Conservation (phyloP, 2,888 invertebrate genomes). For the Amphipyra tragopoginis region DNA sequence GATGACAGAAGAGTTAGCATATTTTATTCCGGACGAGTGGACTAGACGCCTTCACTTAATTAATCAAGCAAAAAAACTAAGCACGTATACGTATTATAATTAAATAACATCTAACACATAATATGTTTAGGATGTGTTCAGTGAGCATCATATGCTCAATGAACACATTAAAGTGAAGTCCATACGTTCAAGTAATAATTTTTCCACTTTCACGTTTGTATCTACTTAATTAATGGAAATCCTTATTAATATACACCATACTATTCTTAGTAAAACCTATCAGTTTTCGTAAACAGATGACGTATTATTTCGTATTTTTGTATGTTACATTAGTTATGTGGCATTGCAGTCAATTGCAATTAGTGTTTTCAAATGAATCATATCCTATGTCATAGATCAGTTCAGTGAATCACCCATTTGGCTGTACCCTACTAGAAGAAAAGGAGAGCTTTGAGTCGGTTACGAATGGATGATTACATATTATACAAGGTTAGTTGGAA, state of each 20-base stretch:
- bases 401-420: conserved; percentile 11
- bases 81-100: neutral
- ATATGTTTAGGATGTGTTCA: conserved; percentile 23
- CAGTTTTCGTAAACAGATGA: conserved; percentile 2
- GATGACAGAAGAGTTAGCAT: too few relatives aligned
- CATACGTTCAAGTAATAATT: conserved; percentile 12
- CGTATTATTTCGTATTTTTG: neutral
- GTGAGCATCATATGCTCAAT: conserved; percentile 37
- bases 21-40: too few relatives aligned
- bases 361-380: conserved; percentile 18
- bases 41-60: too few relatives aligned
- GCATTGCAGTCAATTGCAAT: conserved; percentile 17
- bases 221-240: conserved; percentile 7
- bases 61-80: too few relatives aligned
- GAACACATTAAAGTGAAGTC: conserved; percentile 25
- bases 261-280: neutral
- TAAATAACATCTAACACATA: conserved; percentile 17
- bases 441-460: too few relatives aligned
- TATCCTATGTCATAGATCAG: conserved; percentile 1
- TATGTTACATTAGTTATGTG: neutral
- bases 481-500: too few relatives aligned
- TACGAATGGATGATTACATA: too few relatives aligned
- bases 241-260: conserved; percentile 15
- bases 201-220: conserved; percentile 32
- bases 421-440: too few relatives aligned